These are phyloP conservation scores for Cuculus canorus DNA, from an alignment of 2,797 vertebrate genomes.

Conservation along the genomic window DNA sequence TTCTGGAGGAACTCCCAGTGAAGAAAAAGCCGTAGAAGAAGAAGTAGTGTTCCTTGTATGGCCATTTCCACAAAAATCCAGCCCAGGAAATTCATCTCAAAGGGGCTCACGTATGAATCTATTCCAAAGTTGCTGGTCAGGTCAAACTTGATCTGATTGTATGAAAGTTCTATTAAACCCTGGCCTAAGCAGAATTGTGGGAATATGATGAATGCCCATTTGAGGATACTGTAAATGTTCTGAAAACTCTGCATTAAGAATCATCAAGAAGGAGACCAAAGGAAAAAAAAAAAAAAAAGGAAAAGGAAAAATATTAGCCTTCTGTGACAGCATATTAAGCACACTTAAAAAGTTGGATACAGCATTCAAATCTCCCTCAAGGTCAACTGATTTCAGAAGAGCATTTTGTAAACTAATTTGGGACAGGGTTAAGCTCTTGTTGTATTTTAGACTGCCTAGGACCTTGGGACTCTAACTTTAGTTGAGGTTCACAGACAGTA, in stretches of 20 bases:
- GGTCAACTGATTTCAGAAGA: neutral
- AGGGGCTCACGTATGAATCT: conserved; percentile 76
- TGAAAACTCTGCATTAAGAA: conserved; percentile 64
- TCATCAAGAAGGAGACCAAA: accelerated
- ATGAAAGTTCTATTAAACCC: conserved; percentile 77
- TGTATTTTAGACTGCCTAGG: neutral
- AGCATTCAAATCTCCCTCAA: neutral
- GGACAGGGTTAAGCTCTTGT: neutral
- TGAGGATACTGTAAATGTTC: conserved; percentile 69
- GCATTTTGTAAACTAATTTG: neutral
- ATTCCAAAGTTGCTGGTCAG: conserved; percentile 71
- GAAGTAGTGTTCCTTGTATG: conserved; percentile 70
- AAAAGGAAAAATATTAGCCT: neutral
- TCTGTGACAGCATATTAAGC: neutral
- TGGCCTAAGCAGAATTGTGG: conserved; percentile 81
- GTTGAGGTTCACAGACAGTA: neutral
- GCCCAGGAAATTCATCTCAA: conserved; percentile 75
- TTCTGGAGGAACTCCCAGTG: conserved; percentile 66
- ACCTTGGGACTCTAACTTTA: neutral
- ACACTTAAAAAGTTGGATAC: neutral
- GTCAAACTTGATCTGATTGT: conserved; percentile 77
- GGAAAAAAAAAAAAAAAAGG: neutral
- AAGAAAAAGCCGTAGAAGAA: conserved; percentile 67
- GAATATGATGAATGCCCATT: conserved; percentile 74
- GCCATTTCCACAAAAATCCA: conserved; percentile 74